These are phyloP conservation scores for Atlantisia rogersi DNA, from an alignment of 2,113 vertebrate species.

Conservation along the genomic window DNA sequence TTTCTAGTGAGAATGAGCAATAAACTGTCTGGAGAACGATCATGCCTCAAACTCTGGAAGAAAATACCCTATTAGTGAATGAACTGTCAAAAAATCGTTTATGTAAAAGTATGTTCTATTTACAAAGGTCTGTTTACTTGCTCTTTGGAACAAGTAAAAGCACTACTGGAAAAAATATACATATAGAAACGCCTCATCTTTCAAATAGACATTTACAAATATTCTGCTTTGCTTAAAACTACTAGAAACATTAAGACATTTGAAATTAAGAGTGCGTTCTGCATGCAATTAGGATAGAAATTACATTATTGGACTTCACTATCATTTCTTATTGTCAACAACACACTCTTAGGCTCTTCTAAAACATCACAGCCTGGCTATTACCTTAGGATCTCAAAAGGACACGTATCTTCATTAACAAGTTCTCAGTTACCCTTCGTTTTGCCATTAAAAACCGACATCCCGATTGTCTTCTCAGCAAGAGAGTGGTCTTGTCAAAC, in stretches of 20 bases:
- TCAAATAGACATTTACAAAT: conserved; percentile 50
- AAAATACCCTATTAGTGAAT: conserved; percentile 8
- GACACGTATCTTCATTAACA: conserved; percentile 16
- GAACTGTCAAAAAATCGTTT: conserved; percentile 15
- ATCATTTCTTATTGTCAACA: not conserved
- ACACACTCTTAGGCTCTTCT: not conserved
- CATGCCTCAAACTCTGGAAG: not conserved
- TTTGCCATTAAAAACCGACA: conserved; percentile 21
- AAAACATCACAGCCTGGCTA: conserved; percentile 9
- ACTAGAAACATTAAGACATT: conserved; percentile 38
- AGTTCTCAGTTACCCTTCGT: conserved; percentile 5
- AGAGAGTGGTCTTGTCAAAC: not conserved
- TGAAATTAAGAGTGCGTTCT: conserved; percentile 23
- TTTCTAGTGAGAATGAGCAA: not conserved
- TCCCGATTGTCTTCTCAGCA: not conserved
- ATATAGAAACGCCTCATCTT: conserved; percentile 2
- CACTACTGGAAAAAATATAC: conserved; percentile 27
- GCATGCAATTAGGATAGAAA: conserved; percentile 42
- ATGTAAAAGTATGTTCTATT: conserved; percentile 44
- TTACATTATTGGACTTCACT: not conserved
- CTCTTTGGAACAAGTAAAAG: conserved; percentile 13
- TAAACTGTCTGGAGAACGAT: not conserved
- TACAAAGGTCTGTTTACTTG: conserved; percentile 27
- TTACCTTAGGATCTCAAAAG: conserved; percentile 53
- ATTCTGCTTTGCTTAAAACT: conserved; percentile 23